Evolutionary conservation across 2,888 invertebrate species (phyloP).

Genomic region (Hymenopus coronatus): DNA sequence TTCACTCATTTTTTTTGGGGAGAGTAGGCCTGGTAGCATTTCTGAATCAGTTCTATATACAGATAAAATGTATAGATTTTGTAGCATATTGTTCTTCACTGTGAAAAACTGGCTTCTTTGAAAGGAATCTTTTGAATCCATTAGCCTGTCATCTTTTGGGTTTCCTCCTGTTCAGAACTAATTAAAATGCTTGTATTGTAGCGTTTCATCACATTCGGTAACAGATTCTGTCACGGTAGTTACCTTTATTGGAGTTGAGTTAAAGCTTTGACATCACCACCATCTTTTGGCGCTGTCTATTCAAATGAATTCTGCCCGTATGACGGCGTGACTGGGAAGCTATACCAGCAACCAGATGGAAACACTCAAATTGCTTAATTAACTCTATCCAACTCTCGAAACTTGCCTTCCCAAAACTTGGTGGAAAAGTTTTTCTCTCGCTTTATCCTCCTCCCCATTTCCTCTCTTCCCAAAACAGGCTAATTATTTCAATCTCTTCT

Average conservation of each 20-base stretch:
- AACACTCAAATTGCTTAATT: slow-evolving; percentile 17
- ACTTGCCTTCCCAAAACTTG: background rate
- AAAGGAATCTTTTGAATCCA: too few relatives aligned
- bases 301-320: background rate
- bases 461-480: slow-evolving; percentile 3
- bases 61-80: too few relatives aligned
- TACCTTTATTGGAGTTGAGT: background rate
- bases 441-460: background rate
- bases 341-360: background rate
- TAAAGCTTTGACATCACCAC: background rate
- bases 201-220: too few relatives aligned
- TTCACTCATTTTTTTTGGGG: too few relatives aligned
- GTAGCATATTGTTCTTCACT: too few relatives aligned
- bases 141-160: too few relatives aligned
- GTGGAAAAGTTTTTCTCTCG: background rate
- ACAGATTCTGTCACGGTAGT: background rate
- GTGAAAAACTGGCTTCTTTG: too few relatives aligned
- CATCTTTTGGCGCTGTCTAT: background rate
- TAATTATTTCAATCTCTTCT: slow-evolving; percentile 17
- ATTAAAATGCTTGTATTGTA: background rate
- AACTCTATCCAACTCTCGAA: slow-evolving; percentile 1
- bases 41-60: too few relatives aligned
- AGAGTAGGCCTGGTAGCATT: too few relatives aligned
- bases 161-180: background rate
- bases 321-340: background rate